These are phyloP conservation scores for Tympanuchus pallidicinctus DNA, from an alignment of 2,113 vertebrate genomes.

Conservation along the genomic window DNA sequence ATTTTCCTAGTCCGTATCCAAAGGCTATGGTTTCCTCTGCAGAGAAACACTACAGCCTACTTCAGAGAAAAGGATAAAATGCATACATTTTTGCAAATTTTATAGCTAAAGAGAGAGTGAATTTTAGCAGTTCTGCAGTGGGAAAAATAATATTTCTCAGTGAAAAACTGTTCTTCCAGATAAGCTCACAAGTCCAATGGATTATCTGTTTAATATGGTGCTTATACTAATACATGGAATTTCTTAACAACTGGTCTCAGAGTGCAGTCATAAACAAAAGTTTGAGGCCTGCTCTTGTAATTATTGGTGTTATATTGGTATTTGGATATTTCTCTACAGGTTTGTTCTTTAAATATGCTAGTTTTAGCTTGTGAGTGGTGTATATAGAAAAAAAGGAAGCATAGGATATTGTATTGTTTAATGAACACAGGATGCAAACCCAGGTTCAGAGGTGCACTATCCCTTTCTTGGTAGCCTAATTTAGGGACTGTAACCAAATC, in stretches of 20 bases:
- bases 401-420: conserved; percentile 42
- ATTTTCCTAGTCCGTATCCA: background rate
- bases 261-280: background rate
- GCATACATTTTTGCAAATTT: background rate
- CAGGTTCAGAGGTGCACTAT: conserved; percentile 36
- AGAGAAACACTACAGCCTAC: background rate
- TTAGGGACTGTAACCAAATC: conserved; percentile 22
- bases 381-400: conserved; percentile 43
- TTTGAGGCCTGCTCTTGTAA: background rate
- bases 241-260: background rate
- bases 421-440: conserved; percentile 36
- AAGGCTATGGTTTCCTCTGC: background rate
- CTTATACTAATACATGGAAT: background rate
- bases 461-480: conserved; percentile 26
- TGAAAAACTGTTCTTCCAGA: background rate
- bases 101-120: background rate
- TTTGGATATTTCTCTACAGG: conserved; percentile 1
- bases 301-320: background rate
- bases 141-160: background rate
- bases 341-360: conserved; percentile 34
- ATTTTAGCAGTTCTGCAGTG: background rate
- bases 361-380: conserved; percentile 13
- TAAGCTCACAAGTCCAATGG: background rate
- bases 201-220: background rate
- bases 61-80: background rate